Evolutionary conservation across 2,888 invertebrate species (phyloP).

Genomic region (Lochmaea capreae): DNA sequence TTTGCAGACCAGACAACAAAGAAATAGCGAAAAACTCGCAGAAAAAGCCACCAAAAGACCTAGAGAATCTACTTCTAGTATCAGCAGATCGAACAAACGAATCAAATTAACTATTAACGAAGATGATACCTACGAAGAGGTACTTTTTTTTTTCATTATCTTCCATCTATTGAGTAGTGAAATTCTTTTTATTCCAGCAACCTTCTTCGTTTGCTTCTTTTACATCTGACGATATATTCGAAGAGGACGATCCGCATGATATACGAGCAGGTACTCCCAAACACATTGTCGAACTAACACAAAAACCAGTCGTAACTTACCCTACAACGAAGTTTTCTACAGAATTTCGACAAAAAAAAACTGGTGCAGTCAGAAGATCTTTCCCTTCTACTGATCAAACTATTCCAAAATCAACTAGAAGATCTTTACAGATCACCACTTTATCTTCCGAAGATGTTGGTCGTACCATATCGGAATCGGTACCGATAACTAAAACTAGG

Average conservation of each 20-base stretch:
- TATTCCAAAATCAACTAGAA: neutral
- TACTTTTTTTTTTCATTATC: conserved; percentile 1
- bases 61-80: conserved; percentile 41
- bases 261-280: conserved; percentile 26
- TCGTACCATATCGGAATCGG: conserved; percentile 12
- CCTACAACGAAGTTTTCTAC: conserved; percentile 25
- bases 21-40: conserved; percentile 1
- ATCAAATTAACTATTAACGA: conserved; percentile 25
- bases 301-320: conserved; percentile 35
- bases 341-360: conserved; percentile 12
- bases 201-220: conserved; percentile 20
- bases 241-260: conserved; percentile 16
- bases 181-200: neutral
- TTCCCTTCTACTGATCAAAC: neutral
- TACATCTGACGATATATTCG: conserved; percentile 22
- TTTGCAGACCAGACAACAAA: conserved; percentile 41
- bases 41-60: conserved; percentile 35
- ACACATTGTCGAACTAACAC: conserved; percentile 28
- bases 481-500: conserved; percentile 45
- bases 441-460: neutral
- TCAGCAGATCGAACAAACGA: conserved; percentile 33
- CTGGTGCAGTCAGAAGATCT: conserved; percentile 13
- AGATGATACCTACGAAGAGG: conserved; percentile 25
- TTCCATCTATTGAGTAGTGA: neutral
- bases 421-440: neutral